phyloP scores from a whole-genome alignment of 2,888 invertebrate species.

The Phortica okadai region DNA sequence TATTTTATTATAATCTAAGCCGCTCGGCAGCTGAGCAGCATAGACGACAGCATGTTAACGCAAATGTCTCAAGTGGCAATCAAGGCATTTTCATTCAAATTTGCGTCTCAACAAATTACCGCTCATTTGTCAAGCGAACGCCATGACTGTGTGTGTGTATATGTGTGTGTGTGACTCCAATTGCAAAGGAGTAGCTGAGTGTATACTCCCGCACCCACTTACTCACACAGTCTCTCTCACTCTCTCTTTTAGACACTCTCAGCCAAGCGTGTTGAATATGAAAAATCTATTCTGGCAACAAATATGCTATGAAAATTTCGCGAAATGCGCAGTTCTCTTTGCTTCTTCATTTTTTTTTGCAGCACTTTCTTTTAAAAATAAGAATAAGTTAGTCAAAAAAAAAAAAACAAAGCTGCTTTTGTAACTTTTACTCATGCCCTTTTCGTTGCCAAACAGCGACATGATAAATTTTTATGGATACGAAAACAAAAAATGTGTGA shows the following conservation, averaged over 20 bases:
- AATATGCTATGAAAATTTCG: conserved; percentile 65
- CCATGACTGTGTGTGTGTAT: neutral
- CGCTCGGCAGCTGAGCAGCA: conserved; percentile 17
- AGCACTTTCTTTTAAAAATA: neutral
- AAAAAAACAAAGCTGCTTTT: neutral
- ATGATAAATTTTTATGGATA: conserved; percentile 54
- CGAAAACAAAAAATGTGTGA: neutral
- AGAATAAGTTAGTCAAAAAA: neutral
- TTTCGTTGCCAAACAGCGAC: neutral
- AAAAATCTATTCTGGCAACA: conserved; percentile 65
- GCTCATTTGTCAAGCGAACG: conserved; percentile 68
- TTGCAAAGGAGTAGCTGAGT: neutral
- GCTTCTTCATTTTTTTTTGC: conserved; percentile 3
- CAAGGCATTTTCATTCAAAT: conserved; percentile 74
- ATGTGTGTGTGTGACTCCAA: neutral
- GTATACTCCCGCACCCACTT: neutral
- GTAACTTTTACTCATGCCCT: neutral
- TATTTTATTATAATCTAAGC: conserved; percentile 33
- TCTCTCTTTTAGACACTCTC: neutral
- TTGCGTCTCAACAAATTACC: conserved; percentile 74
- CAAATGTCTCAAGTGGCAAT: conserved; percentile 74
- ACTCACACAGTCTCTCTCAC: neutral
- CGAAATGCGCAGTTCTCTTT: conserved; percentile 17
- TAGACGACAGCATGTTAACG: conserved; percentile 40
- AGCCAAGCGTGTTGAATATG: conserved; percentile 55